A percentile compares a stretch with the other conserved stretches of the same genome.
These are phyloP conservation scores for Cinclus mexicanus DNA, from an alignment of 2,113 vertebrate genomes.

Conservation along the genomic window DNA sequence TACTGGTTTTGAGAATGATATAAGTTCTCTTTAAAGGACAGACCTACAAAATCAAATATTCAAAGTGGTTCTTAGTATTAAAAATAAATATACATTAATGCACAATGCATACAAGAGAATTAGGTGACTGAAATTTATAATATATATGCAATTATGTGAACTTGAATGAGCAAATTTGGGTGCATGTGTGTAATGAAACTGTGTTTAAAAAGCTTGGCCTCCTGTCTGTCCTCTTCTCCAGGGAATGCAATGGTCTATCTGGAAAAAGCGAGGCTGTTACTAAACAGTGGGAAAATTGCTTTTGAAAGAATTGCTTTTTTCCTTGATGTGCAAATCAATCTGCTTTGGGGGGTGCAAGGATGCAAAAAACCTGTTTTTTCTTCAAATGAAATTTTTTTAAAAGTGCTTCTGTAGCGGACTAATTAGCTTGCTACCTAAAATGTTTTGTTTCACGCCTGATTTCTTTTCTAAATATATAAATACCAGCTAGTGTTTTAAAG, in stretches of 20 bases:
- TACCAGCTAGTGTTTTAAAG: conserved; percentile 53
- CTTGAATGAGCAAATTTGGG: neutral
- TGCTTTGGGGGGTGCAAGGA: neutral
- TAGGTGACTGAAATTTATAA: neutral
- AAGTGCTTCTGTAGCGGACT: neutral
- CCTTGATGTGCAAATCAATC: neutral
- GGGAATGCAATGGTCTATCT: neutral
- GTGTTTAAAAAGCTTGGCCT: neutral
- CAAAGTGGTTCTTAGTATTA: neutral
- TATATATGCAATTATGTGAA: neutral
- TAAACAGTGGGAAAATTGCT: neutral
- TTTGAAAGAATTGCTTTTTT: neutral
- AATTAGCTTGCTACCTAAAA: conserved; percentile 57
- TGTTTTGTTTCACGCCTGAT: conserved; percentile 48
- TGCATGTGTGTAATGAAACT: neutral
- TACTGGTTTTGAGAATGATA: neutral
- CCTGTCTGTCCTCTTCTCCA: neutral
- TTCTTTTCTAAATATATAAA: conserved; percentile 63
- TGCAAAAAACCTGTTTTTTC: neutral
- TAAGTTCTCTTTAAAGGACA: neutral
- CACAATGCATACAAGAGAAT: neutral
- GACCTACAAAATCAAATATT: neutral
- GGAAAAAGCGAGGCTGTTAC: neutral
- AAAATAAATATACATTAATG: neutral
- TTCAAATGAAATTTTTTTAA: neutral